phyloP scores from a whole-genome alignment of 2,113 vertebrate species.

The Hirundichthys speculiger region DNA sequence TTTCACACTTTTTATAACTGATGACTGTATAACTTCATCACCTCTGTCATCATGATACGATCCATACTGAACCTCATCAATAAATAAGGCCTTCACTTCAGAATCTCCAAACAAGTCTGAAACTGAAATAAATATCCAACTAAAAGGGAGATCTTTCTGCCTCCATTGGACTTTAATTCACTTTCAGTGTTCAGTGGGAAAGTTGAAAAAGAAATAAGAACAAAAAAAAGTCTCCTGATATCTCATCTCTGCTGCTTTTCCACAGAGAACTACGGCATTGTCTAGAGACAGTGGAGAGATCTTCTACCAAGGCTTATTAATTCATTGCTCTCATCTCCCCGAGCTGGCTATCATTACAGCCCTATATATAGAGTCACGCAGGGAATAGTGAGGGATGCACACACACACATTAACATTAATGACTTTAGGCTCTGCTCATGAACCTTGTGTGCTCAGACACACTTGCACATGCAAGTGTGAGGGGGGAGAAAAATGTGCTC shows the following conservation, averaged over 20 bases:
- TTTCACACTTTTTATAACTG: background rate
- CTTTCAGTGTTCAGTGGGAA: constrained; percentile 49
- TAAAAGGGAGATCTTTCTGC: constrained; percentile 55
- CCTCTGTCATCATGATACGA: constrained; percentile 26
- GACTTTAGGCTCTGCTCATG: constrained; percentile 77
- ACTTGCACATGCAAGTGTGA: constrained; percentile 46
- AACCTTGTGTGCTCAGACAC: constrained; percentile 48
- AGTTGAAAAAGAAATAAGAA: constrained; percentile 37
- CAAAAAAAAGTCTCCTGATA: constrained; percentile 49
- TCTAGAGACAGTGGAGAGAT: constrained; percentile 76
- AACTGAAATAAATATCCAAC: constrained; percentile 44
- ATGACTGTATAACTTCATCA: constrained; percentile 24
- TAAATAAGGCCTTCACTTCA: constrained; percentile 45
- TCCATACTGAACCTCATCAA: constrained; percentile 46
- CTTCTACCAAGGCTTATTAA: constrained; percentile 80
- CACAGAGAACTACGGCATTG: constrained; percentile 69
- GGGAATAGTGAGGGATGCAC: constrained; percentile 79
- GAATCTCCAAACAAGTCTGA: constrained; percentile 32
- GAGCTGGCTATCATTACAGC: constrained; percentile 81
- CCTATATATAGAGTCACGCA: constrained; percentile 81
- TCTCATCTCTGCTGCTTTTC: constrained; percentile 71
- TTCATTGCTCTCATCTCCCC: constrained; percentile 80
- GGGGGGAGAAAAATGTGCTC: constrained; percentile 33
- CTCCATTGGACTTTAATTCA: constrained; percentile 56
- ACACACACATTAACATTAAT: constrained; percentile 81